Conservation (phyloP, 2,797 vertebrate species). For the Euphonia xanthogaster region DNA sequence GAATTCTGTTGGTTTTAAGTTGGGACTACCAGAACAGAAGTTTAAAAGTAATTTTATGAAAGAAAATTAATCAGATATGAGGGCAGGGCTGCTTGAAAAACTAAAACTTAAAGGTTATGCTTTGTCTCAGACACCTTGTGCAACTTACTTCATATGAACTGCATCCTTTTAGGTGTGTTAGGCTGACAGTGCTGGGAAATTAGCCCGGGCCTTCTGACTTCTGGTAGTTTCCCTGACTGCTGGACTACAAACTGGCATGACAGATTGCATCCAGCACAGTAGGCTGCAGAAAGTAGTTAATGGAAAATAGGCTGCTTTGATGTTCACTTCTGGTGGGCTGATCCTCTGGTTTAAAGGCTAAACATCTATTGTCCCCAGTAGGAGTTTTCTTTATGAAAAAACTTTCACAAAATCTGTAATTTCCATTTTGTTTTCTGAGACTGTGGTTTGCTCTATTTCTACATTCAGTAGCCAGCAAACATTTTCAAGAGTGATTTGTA, state of each 20-base stretch:
- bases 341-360: constrained; percentile 50
- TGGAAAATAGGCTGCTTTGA: constrained; percentile 60
- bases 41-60: not conserved
- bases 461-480: constrained; percentile 5
- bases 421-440: constrained; percentile 54
- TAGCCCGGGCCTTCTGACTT: constrained; percentile 33
- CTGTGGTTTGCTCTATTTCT: constrained; percentile 33
- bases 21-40: not conserved
- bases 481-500: not conserved
- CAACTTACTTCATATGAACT: not conserved
- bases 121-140: not conserved
- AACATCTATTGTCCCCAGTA: constrained; percentile 39
- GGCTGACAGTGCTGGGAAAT: constrained; percentile 17
- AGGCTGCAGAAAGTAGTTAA: constrained; percentile 61
- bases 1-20: not conserved
- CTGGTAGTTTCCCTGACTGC: constrained; percentile 37
- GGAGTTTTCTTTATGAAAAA: constrained; percentile 52
- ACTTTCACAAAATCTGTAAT: constrained; percentile 59
- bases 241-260: constrained; percentile 25
- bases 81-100: not conserved
- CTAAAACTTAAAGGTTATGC: not conserved
- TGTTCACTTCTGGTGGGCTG: constrained; percentile 61
- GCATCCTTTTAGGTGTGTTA: not conserved
- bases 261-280: constrained; percentile 64
- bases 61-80: not conserved